phyloP scores from a whole-genome alignment of 2,888 invertebrate genomes.

The Ophraella communa region DNA sequence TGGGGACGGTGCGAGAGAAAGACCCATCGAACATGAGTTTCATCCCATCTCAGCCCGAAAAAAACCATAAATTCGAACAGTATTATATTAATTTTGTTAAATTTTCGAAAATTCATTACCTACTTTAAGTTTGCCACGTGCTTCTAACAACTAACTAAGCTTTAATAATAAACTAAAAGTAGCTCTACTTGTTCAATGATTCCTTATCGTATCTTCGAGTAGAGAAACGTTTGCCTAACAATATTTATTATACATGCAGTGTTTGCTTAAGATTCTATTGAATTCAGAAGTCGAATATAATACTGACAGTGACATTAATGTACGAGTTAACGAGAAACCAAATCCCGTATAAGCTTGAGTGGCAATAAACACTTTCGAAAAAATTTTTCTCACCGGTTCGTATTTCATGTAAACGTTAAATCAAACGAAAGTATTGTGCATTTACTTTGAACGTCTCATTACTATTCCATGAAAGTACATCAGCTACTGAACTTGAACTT shows the following conservation, averaged over 20 bases:
- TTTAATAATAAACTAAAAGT: neutral
- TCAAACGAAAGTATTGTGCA: constrained; percentile 7
- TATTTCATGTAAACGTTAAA: constrained; percentile 6
- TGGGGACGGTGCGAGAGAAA: too few relatives aligned
- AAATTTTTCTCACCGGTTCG: neutral
- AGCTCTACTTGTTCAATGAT: neutral
- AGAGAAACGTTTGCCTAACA: neutral
- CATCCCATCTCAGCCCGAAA: too few relatives aligned
- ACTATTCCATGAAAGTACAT: constrained; percentile 7
- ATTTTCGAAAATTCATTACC: too few relatives aligned
- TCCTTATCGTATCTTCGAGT: neutral
- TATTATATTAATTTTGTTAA: neutral
- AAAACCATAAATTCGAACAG: too few relatives aligned
- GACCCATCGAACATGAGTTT: too few relatives aligned
- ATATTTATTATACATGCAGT: neutral
- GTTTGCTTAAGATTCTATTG: constrained; percentile 7
- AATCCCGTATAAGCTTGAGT: constrained; percentile 11
- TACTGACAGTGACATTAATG: neutral
- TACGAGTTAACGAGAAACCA: constrained; percentile 8
- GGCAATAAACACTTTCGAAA: constrained; percentile 19
- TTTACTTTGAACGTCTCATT: constrained; percentile 6
- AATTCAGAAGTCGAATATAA: constrained; percentile 6
- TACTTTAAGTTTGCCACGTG: neutral
- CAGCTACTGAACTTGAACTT: constrained; percentile 13
- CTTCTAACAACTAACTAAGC: neutral